A percentile compares a stretch with the other conserved stretches of the same genome.
Evolutionary conservation across 2,113 vertebrate genomes (phyloP).

Genomic region (Morone chrysops): DNA sequence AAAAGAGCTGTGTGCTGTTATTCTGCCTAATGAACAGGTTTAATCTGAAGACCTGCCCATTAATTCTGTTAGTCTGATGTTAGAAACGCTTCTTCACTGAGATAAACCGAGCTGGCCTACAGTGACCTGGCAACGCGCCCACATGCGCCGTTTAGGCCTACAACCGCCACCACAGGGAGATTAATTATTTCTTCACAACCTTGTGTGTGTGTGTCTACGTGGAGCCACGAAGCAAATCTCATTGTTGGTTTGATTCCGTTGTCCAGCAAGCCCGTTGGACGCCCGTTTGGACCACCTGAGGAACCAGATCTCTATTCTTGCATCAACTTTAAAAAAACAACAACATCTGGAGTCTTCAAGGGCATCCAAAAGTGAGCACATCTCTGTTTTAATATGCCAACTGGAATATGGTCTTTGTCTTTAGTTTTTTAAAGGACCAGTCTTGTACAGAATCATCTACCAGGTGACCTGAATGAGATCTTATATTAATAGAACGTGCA

Average conservation of each 20-base stretch:
- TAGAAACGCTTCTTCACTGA: not conserved
- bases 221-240: not conserved
- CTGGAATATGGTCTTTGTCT: not conserved
- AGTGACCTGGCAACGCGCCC: slow-evolving; percentile 5
- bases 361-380: too few species aligned
- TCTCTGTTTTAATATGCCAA: not conserved
- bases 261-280: not conserved
- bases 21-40: not conserved
- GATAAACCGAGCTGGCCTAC: not conserved
- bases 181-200: not conserved
- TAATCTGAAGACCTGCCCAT: not conserved
- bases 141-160: not conserved
- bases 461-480: not conserved
- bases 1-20: not conserved
- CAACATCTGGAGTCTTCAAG: not conserved
- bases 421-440: not conserved
- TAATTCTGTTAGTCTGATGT: not conserved
- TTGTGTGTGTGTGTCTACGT: not conserved
- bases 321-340: not conserved
- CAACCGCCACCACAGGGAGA: not conserved
- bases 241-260: not conserved
- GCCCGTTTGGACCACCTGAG: not conserved
- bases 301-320: not conserved
- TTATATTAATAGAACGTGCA: too few species aligned
- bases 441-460: not conserved